These are phyloP conservation scores for Megamerina dolium DNA, from an alignment of 2,888 invertebrate genomes.

Conservation along the genomic window DNA sequence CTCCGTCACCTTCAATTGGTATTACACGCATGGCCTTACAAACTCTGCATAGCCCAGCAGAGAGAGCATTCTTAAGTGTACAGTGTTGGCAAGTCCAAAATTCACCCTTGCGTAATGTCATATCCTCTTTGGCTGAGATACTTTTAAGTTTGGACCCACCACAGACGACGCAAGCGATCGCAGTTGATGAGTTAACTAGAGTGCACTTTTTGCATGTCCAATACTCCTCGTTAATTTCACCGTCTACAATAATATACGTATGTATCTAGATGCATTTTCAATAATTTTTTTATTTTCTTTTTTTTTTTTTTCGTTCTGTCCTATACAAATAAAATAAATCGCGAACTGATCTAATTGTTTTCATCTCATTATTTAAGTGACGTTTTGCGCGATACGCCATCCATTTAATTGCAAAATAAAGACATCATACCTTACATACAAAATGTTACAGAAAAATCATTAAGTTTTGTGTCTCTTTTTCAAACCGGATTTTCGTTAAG, in stretches of 20 bases:
- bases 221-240: conserved; percentile 30
- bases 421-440: no score
- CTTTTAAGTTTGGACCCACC: conserved; percentile 75
- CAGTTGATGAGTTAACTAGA: conserved; percentile 66
- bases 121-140: conserved; percentile 58
- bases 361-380: no score
- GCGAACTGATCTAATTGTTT: no score
- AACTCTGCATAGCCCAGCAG: conserved; percentile 63
- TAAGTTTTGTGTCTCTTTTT: no score
- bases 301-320: no score
- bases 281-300: no score
- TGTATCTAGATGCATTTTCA: neutral
- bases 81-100: conserved; percentile 77
- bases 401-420: no score
- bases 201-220: conserved; percentile 90
- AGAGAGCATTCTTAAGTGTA: conserved; percentile 73
- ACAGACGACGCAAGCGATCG: conserved; percentile 77
- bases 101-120: conserved; percentile 65
- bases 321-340: no score
- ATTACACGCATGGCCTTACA: conserved; percentile 60
- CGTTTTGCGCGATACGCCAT: no score
- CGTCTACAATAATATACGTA: neutral
- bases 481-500: no score
- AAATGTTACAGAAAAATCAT: no score
- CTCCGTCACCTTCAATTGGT: conserved; percentile 20